Evolutionary conservation across 2,888 invertebrate genomes (phyloP).

Genomic region (Congeria kusceri): DNA sequence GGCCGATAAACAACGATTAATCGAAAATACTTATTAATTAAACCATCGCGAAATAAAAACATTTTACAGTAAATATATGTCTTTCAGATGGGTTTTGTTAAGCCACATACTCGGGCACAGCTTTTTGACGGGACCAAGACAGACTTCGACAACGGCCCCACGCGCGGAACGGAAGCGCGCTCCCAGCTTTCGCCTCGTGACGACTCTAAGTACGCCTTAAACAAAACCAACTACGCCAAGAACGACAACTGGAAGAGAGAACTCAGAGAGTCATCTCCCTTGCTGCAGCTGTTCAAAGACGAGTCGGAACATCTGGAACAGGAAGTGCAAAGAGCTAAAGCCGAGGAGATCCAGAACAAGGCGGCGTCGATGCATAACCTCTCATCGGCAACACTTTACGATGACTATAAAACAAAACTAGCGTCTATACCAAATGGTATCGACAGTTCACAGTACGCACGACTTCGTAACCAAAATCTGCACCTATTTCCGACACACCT

Average conservation of each 20-base stretch:
- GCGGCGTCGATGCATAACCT: constrained; percentile 35
- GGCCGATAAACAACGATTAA: no score
- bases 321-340: constrained; percentile 70
- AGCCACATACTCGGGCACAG: constrained; percentile 57
- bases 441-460: constrained; percentile 7
- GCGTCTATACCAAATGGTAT: neutral
- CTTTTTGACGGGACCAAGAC: constrained; percentile 38
- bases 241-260: neutral
- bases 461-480: neutral
- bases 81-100: constrained; percentile 66
- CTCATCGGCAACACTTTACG: constrained; percentile 9
- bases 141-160: no score
- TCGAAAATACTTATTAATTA: no score
- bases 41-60: no score
- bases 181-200: no score
- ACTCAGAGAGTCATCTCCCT: constrained; percentile 60
- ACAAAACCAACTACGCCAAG: neutral
- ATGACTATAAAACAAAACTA: constrained; percentile 18
- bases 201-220: neutral
- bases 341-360: constrained; percentile 72
- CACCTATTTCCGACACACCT: neutral
- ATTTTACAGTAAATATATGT: no score
- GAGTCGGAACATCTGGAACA: constrained; percentile 73
- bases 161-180: no score
- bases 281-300: constrained; percentile 70